Evolutionary conservation across 2,797 vertebrate genomes (phyloP).

Genomic region (Dromococcyx pavoninus): DNA sequence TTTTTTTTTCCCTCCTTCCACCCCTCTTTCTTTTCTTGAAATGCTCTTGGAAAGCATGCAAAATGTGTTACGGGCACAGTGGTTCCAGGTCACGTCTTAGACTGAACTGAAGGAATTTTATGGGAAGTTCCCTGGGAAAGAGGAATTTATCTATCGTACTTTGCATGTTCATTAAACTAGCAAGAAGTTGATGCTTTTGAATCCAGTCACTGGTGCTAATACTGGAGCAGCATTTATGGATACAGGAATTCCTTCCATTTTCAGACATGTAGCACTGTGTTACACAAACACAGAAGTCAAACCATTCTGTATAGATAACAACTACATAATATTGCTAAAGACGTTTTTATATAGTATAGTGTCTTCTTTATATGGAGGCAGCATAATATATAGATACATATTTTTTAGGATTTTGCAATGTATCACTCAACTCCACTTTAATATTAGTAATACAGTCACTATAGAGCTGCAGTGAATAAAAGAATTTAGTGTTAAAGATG

Average conservation of each 20-base stretch:
- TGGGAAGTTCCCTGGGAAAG: constrained; percentile 38
- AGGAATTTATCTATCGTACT: constrained; percentile 4
- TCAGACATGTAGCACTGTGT: not conserved
- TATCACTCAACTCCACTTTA: not conserved
- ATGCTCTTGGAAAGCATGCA: constrained; percentile 16
- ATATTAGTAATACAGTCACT: not conserved
- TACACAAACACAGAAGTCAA: not conserved
- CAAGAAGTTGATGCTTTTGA: constrained; percentile 4
- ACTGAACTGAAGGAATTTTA: constrained; percentile 50
- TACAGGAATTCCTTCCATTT: constrained; percentile 16
- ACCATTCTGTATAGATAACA: not conserved
- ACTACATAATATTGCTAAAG: not conserved
- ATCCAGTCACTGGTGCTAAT: not conserved
- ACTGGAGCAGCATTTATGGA: not conserved
- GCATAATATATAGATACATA: not conserved
- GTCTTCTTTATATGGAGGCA: not conserved
- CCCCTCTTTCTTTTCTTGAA: not conserved
- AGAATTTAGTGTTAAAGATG: constrained; percentile 30
- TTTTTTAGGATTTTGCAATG: not conserved
- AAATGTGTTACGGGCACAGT: not conserved
- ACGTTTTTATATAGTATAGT: not conserved
- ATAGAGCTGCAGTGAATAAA: constrained; percentile 32
- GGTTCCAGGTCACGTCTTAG: constrained; percentile 42
- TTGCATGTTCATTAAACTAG: constrained; percentile 8
- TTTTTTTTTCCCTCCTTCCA: not conserved